Evolutionary conservation across 2,113 vertebrate species (phyloP).

Genomic region (Fulica atra): DNA sequence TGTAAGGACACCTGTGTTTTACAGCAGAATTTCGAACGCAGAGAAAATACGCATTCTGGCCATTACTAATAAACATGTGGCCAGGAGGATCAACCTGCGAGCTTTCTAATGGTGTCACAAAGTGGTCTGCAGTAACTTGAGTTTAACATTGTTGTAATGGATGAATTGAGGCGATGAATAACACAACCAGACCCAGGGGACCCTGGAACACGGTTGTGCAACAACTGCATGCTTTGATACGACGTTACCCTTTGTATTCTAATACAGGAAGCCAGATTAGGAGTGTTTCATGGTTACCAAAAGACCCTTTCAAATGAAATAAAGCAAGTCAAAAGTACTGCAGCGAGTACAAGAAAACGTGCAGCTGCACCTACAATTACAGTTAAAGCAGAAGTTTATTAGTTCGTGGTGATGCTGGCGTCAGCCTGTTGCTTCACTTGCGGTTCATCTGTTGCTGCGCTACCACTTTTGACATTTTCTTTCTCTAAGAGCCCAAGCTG

Average conservation of each 20-base stretch:
- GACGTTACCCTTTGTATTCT: neutral
- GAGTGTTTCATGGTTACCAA: conserved; percentile 72
- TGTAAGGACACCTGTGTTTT: conserved; percentile 2
- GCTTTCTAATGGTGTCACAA: neutral
- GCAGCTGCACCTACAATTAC: neutral
- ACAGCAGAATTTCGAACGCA: conserved; percentile 3
- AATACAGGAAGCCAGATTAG: conserved; percentile 35
- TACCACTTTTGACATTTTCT: conserved; percentile 47
- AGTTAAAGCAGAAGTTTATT: neutral
- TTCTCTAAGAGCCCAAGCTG: conserved; percentile 57
- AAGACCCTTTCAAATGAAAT: conserved; percentile 20
- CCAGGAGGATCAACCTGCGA: neutral
- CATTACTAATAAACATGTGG: neutral
- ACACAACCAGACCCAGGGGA: neutral
- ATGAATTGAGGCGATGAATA: neutral
- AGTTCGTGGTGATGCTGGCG: neutral
- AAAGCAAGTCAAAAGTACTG: conserved; percentile 8
- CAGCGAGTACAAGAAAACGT: neutral
- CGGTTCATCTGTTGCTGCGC: conserved; percentile 39
- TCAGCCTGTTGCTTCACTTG: conserved; percentile 44
- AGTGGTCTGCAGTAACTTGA: neutral
- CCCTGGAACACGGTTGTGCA: neutral
- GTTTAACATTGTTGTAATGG: neutral
- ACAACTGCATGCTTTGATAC: conserved; percentile 41
- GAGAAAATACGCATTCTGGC: neutral